Percentiles rank a stretch among this genome's conserved stretches.
phyloP scores from a whole-genome alignment of 2,797 vertebrate genomes.

The Allobates femoralis region DNA sequence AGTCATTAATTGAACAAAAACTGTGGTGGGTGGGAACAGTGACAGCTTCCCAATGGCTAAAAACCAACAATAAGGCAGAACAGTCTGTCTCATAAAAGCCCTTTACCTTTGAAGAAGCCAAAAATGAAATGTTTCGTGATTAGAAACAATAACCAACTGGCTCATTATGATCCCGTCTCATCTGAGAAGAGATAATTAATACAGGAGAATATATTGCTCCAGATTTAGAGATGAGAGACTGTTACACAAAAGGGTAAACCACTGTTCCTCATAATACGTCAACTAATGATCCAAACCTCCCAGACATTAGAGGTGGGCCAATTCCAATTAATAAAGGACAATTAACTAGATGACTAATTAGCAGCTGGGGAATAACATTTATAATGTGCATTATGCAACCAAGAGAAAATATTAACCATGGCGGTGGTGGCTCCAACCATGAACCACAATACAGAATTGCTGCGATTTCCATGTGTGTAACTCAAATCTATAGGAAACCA shows the following conservation, averaged over 20 bases:
- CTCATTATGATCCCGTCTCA: neutral
- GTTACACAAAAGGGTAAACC: neutral
- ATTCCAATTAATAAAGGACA: neutral
- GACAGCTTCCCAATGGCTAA: neutral
- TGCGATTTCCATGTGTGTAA: too few relatives aligned
- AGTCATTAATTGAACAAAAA: neutral
- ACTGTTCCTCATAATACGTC: neutral
- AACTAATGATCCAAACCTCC: constrained; percentile 21
- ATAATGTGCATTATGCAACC: neutral
- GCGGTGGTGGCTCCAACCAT: neutral
- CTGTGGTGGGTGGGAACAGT: neutral
- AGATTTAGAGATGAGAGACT: neutral
- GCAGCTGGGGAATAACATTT: neutral
- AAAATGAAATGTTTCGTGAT: constrained; percentile 19
- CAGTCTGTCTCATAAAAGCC: neutral
- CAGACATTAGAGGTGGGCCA: neutral
- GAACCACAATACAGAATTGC: too few relatives aligned
- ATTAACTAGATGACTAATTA: constrained; percentile 32
- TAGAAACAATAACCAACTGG: neutral
- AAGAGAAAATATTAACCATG: neutral
- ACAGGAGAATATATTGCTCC: constrained; percentile 26
- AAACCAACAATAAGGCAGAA: neutral
- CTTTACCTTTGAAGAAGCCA: neutral
- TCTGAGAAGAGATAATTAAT: constrained; percentile 3
- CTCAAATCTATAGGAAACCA: too few relatives aligned